Conservation (phyloP, 2,888 invertebrate genomes). For the Pristionchus japonicus region DNA sequence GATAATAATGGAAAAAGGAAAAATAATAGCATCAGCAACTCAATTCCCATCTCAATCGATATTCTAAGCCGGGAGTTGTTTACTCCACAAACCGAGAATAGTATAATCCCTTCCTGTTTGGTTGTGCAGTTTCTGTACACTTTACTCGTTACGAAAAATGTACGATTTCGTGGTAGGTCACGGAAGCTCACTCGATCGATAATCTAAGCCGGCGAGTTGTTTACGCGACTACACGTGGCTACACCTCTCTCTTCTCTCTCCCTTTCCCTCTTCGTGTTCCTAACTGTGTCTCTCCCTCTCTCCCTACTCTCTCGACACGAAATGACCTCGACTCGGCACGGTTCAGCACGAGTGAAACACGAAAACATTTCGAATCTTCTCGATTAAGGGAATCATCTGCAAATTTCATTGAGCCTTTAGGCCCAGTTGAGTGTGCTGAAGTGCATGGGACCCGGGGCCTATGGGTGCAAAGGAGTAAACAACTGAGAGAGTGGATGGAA, state of each 20-base stretch:
- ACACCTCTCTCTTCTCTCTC: not conserved
- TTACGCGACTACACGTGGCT: not conserved
- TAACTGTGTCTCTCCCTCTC: not conserved
- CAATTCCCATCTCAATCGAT: not conserved
- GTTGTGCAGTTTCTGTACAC: no score
- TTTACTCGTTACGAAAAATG: no score
- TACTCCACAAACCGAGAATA: no score
- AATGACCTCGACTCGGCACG: conserved; percentile 25
- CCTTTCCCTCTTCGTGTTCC: not conserved
- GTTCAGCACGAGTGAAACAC: not conserved
- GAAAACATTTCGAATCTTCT: not conserved
- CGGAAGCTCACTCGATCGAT: not conserved
- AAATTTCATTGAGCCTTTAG: not conserved
- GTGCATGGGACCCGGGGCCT: no score
- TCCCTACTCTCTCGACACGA: not conserved
- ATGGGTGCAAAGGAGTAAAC: not conserved
- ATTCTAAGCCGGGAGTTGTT: not conserved
- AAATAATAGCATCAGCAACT: no score
- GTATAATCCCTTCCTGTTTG: no score
- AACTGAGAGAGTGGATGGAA: not conserved
- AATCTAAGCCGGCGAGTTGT: not conserved
- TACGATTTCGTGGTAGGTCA: not conserved
- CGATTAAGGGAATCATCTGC: not conserved
- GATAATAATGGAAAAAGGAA: no score
- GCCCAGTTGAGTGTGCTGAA: not conserved